phyloP scores from a whole-genome alignment of 2,888 invertebrate species.

The Marronus borbonicus region DNA sequence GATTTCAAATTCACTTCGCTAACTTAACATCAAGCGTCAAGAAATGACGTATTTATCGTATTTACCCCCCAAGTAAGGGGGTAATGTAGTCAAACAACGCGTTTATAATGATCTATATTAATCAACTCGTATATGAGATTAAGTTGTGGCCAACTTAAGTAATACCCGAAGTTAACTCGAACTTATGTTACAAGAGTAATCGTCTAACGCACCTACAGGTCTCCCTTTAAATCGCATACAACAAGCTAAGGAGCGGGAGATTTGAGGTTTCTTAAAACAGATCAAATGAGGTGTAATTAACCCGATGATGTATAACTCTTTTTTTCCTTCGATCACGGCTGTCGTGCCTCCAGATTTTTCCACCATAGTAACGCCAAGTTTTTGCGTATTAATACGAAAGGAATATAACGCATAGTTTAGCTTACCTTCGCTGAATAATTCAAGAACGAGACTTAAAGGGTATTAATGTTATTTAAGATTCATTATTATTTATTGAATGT shows the following conservation, averaged over 20 bases:
- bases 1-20: too few relatives aligned
- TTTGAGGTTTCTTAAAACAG: conserved; percentile 49
- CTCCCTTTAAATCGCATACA: conserved; percentile 11
- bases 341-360: neutral
- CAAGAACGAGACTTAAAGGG: conserved; percentile 1
- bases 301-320: conserved; percentile 51
- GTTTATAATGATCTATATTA: conserved; percentile 49
- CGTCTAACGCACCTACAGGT: neutral
- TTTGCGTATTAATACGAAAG: conserved; percentile 32
- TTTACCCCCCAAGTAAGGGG: too few relatives aligned
- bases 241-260: conserved; percentile 1
- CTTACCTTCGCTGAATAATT: conserved; percentile 17
- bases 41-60: conserved; percentile 19
- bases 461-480: conserved; percentile 1
- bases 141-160: conserved; percentile 32
- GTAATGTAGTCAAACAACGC: neutral
- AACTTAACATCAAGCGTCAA: too few relatives aligned
- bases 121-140: conserved; percentile 34
- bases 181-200: conserved; percentile 41
- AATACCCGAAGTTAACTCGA: conserved; percentile 25
- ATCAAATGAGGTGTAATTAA: conserved; percentile 52
- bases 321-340: conserved; percentile 43
- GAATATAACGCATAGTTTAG: conserved; percentile 9
- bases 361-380: neutral
- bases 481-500: conserved; percentile 43